A percentile compares a stretch with the other conserved stretches of the same genome.
These are phyloP conservation scores for Etheostoma nigrum DNA, from an alignment of 2,797 vertebrate species.

Conservation along the genomic window DNA sequence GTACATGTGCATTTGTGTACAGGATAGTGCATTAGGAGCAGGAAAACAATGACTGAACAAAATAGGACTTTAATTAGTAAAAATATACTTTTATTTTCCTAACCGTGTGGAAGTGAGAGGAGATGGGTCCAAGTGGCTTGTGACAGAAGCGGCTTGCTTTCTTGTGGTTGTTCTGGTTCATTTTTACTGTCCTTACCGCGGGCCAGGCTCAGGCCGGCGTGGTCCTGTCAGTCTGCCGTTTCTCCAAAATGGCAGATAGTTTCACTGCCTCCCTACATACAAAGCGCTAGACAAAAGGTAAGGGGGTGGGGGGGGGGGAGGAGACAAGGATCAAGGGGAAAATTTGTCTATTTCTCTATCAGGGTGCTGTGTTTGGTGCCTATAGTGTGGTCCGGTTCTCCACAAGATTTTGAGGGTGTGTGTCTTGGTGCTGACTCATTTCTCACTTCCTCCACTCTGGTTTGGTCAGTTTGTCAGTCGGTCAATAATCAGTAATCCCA, in stretches of 20 bases:
- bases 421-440: constrained; percentile 70
- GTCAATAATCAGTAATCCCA: constrained; percentile 71
- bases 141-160: constrained; percentile 13
- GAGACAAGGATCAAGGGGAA: constrained; percentile 15
- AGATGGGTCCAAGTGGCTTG: constrained; percentile 26
- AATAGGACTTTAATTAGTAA: constrained; percentile 29
- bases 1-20: constrained; percentile 27
- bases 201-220: constrained; percentile 17
- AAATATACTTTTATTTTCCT: constrained; percentile 54
- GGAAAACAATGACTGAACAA: constrained; percentile 36
- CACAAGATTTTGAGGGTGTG: constrained; percentile 53
- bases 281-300: constrained; percentile 48
- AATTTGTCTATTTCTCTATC: constrained; percentile 46
- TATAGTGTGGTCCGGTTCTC: constrained; percentile 57
- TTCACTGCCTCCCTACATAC: constrained; percentile 17
- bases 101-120: constrained; percentile 5
- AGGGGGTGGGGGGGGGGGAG: constrained; percentile 23
- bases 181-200: constrained; percentile 18
- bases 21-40: constrained; percentile 40
- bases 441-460: constrained; percentile 49
- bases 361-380: constrained; percentile 57
- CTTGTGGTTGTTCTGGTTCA: constrained; percentile 29
- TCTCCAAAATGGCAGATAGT: constrained; percentile 31
- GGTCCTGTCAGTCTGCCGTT: constrained; percentile 6
- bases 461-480: constrained; percentile 55